Evolutionary conservation across 2,113 vertebrate species (phyloP), one percentile per base, ranked within the genome.

Genomic region (Anhinga rufa): DNA sequence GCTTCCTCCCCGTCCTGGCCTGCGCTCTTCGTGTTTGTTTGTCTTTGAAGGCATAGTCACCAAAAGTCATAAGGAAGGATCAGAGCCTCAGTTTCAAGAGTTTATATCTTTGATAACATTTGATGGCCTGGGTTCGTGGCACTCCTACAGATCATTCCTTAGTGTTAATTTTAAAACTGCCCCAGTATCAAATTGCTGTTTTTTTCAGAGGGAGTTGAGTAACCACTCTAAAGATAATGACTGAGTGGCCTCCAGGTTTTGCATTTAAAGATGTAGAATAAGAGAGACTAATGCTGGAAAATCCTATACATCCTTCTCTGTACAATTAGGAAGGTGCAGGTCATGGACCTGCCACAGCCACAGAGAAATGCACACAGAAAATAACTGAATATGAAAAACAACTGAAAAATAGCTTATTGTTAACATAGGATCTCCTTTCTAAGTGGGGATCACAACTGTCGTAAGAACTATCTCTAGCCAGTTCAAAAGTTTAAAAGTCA

Each of bases 21-120:
- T 12, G 15, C 69, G 48, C 14, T 7, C 11, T 2, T 1, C 0
- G 0, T 48, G 62, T 51, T 90, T 90, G 42, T 88, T 66, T 85
- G 54, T 66, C 81, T 89, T 77, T 83, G 55, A 80, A 94, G 46
- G 42, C 13, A 11, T 25, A 77, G 58, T 74, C 12, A 0, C 66
- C 78, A 69, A 12, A 89, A 89, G 58, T 54, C 7, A 0, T 13
- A 12, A 55, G 57, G 42, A 75, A 55, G 4, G 16, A 65, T 74
- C 89, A 92, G 81, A 87, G 42, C 11, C 49, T 80, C 49, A 11
- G 25, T 62, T 46, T 57, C 81, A 74, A 74, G 84, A 74, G 54
- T 64, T 91, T 75, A 62, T 26, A 66, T 22, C 57, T 64, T 58
- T 76, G 55, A 25, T 88, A 54, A 29, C 2, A 3, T 74, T 32